Conservation (phyloP, 2,113 vertebrate species). For the Ranitomeya imitator region DNA sequence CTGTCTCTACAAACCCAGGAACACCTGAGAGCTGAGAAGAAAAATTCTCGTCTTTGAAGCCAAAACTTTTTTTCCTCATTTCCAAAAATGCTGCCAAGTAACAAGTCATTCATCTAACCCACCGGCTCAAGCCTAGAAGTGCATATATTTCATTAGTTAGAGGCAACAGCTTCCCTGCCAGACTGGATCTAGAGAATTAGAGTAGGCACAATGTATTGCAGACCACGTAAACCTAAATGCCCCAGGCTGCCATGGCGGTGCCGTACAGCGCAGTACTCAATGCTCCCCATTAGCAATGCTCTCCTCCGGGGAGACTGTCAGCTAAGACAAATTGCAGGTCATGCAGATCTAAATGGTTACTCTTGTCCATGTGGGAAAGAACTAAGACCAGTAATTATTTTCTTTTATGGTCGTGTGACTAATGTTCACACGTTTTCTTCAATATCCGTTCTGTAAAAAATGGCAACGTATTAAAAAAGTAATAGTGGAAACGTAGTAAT, state of each 20-base stretch:
- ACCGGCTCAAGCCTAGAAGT: not conserved
- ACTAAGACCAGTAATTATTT: constrained; percentile 55
- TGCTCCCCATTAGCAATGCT: constrained; percentile 46
- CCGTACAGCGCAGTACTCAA: not conserved
- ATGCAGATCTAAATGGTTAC: constrained; percentile 53
- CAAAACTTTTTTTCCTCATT: not conserved
- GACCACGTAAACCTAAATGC: not conserved
- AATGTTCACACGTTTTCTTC: constrained; percentile 41
- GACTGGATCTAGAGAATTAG: not conserved
- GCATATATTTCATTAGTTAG: constrained; percentile 28
- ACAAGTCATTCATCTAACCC: constrained; percentile 20
- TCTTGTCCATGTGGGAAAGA: constrained; percentile 50
- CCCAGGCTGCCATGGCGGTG: not conserved
- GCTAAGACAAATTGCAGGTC: constrained; percentile 56
- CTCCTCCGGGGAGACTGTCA: constrained; percentile 54
- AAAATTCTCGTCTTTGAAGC: not conserved
- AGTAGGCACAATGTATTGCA: not conserved
- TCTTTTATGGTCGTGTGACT: constrained; percentile 51
- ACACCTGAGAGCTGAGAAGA: not conserved
- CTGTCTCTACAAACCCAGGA: not conserved
- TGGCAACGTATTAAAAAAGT: constrained; percentile 43
- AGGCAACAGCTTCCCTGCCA: not conserved
- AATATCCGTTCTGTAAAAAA: constrained; percentile 29
- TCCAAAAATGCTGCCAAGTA: constrained; percentile 7
- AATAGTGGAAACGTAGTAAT: constrained; percentile 27